Base-by-base conservation (phyloP, 2,888 invertebrate species). In the Protodeltote pygarga region DNA sequence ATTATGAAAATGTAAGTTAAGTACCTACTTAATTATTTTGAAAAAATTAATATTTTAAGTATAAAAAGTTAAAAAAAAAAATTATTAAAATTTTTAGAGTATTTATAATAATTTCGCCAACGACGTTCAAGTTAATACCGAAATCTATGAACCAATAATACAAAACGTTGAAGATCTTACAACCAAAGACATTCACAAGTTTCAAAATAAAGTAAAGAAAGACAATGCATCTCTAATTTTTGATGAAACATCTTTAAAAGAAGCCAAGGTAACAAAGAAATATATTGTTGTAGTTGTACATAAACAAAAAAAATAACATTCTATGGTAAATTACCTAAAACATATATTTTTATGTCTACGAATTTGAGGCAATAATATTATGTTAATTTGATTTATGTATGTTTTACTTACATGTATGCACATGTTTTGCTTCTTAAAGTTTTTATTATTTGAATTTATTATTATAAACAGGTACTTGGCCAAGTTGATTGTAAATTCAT, bases 401-500 rank as follows among this genome's bases (percentile, higher is more conserved):
- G n/a, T n/a, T n/a, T n/a, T n/a, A n/a, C n/a, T n/a, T n/a, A n/a
- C n/a, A n/a, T n/a, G n/a, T n/a, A n/a, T n/a, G n/a, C n/a, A n/a
- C n/a, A n/a, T n/a, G n/a, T n/a, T n/a, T n/a, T n/a, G n/a, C n/a
- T n/a, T n/a, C n/a, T n/a, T n/a, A n/a, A n/a, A n/a, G n/a, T n/a
- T n/a, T n/a, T n/a, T n/a, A n/a, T n/a, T n/a, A n/a, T n/a, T n/a
- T n/a, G n/a, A n/a, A n/a, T n/a, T n/a, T n/a, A n/a, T n/a, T n/a
- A n/a, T n/a, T n/a, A n/a, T n/a, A n/a, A n/a, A n/a, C 61, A 95
- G 94, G 92, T 96, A 16, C 81, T 97, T 25, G 94, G 94, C 10
- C 97, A 97, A 89, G 85, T 96, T 10, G 97, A 97, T 80, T 87
- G 87, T 19, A 96, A 96, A 82, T 95, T 95, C 67, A 95, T 96